These are phyloP conservation scores for Trichonephila clavipes DNA, from an alignment of 1,140 invertebrate genomes.

Conservation along the genomic window DNA sequence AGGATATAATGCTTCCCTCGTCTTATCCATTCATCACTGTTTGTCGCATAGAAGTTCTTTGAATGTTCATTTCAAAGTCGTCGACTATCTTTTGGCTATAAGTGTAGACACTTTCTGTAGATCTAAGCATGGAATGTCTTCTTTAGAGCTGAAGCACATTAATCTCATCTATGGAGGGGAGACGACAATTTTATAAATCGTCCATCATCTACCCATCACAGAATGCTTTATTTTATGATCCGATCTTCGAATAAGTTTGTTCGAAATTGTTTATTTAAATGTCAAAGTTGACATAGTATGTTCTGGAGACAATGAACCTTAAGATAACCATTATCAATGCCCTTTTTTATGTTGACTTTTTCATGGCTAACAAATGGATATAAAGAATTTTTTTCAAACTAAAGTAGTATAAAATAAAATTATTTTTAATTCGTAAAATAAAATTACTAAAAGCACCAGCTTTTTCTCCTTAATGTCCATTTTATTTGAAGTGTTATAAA, in stretches of 20 bases:
- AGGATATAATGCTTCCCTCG: not conserved
- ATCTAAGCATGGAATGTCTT: not conserved
- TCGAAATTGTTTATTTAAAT: not conserved
- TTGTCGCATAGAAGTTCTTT: not conserved
- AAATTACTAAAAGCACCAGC: too few species aligned
- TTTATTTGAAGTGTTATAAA: too few species aligned
- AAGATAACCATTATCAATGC: too few species aligned
- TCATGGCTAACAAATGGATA: too few species aligned
- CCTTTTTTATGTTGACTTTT: too few species aligned
- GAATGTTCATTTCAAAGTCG: constrained; percentile 29
- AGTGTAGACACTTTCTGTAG: constrained; percentile 34
- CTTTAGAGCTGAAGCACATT: not conserved
- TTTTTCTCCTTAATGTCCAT: too few species aligned
- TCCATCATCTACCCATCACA: not conserved
- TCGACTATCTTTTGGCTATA: constrained; percentile 46
- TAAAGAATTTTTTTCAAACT: too few species aligned
- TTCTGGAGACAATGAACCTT: not conserved
- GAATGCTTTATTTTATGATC: not conserved
- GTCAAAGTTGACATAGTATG: not conserved
- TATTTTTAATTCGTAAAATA: too few species aligned
- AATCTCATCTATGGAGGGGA: not conserved
- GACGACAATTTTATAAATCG: constrained; percentile 32
- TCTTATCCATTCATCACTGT: not conserved
- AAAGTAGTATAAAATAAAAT: too few species aligned
- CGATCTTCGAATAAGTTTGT: not conserved